These are phyloP conservation scores for Chelon labrosus DNA, from an alignment of 2,797 vertebrate species.

Conservation along the genomic window DNA sequence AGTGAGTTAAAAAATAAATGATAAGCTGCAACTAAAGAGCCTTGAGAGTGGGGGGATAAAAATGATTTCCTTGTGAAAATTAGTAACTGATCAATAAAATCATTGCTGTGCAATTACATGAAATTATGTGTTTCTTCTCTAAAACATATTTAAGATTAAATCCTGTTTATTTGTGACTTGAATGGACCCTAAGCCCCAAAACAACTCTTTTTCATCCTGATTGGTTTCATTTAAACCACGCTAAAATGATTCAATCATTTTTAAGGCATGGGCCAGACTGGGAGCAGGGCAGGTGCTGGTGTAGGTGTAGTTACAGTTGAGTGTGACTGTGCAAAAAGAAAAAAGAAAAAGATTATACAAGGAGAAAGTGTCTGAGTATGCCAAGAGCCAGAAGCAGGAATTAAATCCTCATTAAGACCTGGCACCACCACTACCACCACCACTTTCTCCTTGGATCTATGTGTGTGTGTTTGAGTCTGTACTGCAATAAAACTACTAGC, in stretches of 20 bases:
- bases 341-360: slow-evolving; percentile 3
- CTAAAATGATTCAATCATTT: slow-evolving; percentile 32
- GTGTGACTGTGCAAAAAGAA: slow-evolving; percentile 22
- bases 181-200: background rate
- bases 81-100: slow-evolving; percentile 12
- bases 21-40: background rate
- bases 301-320: slow-evolving; percentile 42
- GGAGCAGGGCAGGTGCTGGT: slow-evolving; percentile 53
- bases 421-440: slow-evolving; percentile 56
- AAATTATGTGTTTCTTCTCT: background rate
- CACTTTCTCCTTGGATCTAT: slow-evolving; percentile 20
- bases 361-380: slow-evolving; percentile 37
- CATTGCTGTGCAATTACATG: background rate
- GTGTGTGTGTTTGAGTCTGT: slow-evolving; percentile 9
- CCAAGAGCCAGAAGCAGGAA: slow-evolving; percentile 76
- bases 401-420: slow-evolving; percentile 79
- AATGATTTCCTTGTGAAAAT: background rate
- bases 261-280: slow-evolving; percentile 39
- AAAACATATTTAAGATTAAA: slow-evolving; percentile 1
- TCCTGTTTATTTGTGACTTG: slow-evolving; percentile 1
- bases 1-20: slow-evolving; percentile 10
- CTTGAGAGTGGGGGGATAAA: background rate
- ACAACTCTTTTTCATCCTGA: slow-evolving; percentile 16
- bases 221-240: slow-evolving; percentile 33
- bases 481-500: slow-evolving; percentile 35